Conservation (phyloP, 2,888 invertebrate species). For the Monoplex corrugatus region DNA sequence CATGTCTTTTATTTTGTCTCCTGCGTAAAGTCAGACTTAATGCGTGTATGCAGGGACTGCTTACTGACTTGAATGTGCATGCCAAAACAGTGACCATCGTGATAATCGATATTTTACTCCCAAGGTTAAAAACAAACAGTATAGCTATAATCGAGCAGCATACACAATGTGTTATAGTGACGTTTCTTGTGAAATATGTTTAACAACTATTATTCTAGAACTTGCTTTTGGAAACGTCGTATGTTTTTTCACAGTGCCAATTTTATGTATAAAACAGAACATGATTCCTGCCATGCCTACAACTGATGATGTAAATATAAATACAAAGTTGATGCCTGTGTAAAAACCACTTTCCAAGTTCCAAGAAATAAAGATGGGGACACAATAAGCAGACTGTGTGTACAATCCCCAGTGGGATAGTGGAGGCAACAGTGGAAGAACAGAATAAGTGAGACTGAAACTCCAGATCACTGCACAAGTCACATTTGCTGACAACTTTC, state of each 20-base stretch:
- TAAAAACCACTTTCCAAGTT: background rate
- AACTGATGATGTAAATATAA: background rate
- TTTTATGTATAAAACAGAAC: background rate
- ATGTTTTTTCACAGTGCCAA: background rate
- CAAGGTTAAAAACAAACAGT: background rate
- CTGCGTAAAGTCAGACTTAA: background rate
- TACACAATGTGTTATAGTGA: background rate
- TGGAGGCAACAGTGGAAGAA: background rate
- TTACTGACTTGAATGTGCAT: background rate
- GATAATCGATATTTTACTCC: background rate
- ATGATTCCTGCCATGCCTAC: background rate
- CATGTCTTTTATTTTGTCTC: background rate
- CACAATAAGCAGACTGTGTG: background rate
- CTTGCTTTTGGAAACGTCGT: background rate
- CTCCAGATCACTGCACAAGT: background rate
- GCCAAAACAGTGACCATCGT: background rate
- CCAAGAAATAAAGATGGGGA: background rate
- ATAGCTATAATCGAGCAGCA: background rate
- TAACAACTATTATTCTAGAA: too few species aligned
- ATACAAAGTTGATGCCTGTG: background rate
- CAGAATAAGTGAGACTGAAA: background rate
- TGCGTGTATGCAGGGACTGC: background rate
- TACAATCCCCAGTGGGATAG: background rate
- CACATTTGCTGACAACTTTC: background rate
- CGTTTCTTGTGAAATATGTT: background rate